Evolutionary conservation across 2,888 invertebrate genomes (phyloP), one percentile per base, ranked within the genome.

Genomic region (Rotaria macrura): DNA sequence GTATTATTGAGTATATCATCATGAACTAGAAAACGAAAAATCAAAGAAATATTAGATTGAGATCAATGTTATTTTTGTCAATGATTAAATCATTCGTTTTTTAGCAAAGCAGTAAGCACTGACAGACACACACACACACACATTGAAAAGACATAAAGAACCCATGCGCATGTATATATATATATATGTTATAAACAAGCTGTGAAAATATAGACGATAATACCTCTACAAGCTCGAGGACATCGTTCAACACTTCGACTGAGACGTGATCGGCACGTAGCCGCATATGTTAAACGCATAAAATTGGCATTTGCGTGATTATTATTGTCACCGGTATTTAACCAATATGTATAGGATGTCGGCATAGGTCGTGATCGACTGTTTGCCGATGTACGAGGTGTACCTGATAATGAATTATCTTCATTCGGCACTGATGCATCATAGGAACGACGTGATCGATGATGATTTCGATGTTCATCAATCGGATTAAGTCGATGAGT

Each of bases 141-240:
- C n/a, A n/a, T n/a, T n/a, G n/a, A 34, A 34, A 65, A 20, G 34
- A 65, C 38, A 20, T 2, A 34, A 34, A 65, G 65, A 65, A 34
- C 17, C 17, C 65, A 34, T 65, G 29, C 2, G 29, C 65, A 65
- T 34, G 9, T 34, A 34, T 65, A 29, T 10, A 47, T 14, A 47
- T 14, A 47, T 14, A 47, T 14, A 34, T 34, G 49, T 52, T n/a
- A n/a, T n/a, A n/a, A n/a, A n/a, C n/a, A n/a, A n/a, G n/a, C n/a
- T n/a, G n/a, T n/a, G 34, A 34, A 65, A 65, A 65, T 34, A 65
- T 4, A 34, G 17, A 20, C n/a, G 34, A 34, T 17, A 65, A 65
- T 79, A 79, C 79, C 79, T 79, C 79, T 79, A 79, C 79, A 79
- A 79, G 79, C 79, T 79, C 79, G 40, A 43, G 79, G 79, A 43